phyloP scores from a whole-genome alignment of 2,888 invertebrate species.

The Dicranocentrus wangi region DNA sequence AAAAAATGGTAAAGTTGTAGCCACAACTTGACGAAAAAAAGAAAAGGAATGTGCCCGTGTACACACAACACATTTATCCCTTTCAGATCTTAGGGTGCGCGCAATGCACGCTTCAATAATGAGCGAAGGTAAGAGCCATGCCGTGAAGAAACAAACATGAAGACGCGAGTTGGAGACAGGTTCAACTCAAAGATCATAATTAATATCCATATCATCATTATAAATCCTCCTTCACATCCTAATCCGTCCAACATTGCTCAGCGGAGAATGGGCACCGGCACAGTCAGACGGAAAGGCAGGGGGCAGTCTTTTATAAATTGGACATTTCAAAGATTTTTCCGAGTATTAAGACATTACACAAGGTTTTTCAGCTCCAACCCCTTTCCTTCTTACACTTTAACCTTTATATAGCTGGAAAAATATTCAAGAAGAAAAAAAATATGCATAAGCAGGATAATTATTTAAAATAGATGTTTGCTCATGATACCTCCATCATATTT shows the following conservation, averaged over 20 bases:
- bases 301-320: conserved; percentile 57
- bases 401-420: conserved; percentile 20
- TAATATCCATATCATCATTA: conserved; percentile 53
- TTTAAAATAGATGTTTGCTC: not conserved
- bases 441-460: not conserved
- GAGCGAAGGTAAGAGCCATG: conserved; percentile 12
- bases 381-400: conserved; percentile 34
- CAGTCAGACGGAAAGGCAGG: conserved; percentile 54
- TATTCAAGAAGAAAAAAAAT: conserved; percentile 4
- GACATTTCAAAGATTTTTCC: conserved; percentile 12
- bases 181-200: conserved; percentile 47
- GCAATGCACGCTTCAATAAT: conserved; percentile 44
- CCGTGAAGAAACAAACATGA: conserved; percentile 32
- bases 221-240: conserved; percentile 30
- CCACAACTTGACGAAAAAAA: conserved; percentile 16
- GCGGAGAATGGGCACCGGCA: conserved; percentile 52
- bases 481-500: not conserved
- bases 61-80: conserved; percentile 49
- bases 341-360: conserved; percentile 7
- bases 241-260: conserved; percentile 33
- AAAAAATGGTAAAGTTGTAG: conserved; percentile 26
- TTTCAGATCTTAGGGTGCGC: conserved; percentile 55
- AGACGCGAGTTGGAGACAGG: conserved; percentile 57
- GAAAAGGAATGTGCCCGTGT: not conserved
- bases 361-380: conserved; percentile 15